Evolutionary conservation across 1,140 invertebrate species (phyloP).

Genomic region (Drosophila cardini): DNA sequence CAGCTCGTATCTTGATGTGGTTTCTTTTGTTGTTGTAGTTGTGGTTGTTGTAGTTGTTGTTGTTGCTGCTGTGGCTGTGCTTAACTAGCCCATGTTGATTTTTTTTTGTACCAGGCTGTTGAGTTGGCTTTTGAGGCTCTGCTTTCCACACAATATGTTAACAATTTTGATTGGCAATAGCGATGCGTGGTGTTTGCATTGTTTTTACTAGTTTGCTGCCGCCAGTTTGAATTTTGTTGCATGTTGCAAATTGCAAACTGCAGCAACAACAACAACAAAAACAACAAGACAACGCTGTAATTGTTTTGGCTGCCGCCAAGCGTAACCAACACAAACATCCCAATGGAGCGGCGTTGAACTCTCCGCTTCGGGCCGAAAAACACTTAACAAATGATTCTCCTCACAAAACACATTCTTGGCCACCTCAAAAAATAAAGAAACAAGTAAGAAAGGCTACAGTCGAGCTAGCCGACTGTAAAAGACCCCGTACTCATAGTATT

Average conservation of each 20-base stretch:
- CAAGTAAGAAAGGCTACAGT: too few species aligned
- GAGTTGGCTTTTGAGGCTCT: slow-evolving; percentile 51
- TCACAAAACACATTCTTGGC: slow-evolving; percentile 51
- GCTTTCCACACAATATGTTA: slow-evolving; percentile 67
- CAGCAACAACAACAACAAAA: slow-evolving; percentile 28
- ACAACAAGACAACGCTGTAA: slow-evolving; percentile 35
- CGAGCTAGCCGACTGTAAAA: too few species aligned
- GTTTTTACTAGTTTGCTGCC: slow-evolving; percentile 45
- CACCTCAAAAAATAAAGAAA: slow-evolving; percentile 7
- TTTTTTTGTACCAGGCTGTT: slow-evolving; percentile 46
- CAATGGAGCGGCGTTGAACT: slow-evolving; percentile 60
- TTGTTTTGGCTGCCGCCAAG: slow-evolving; percentile 57
- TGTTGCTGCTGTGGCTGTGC: slow-evolving; percentile 25
- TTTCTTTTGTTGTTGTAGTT: slow-evolving; percentile 3
- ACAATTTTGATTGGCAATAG: slow-evolving; percentile 69
- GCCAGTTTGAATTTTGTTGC: slow-evolving; percentile 49
- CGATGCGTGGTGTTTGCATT: slow-evolving; percentile 66
- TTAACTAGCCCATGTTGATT: slow-evolving; percentile 34
- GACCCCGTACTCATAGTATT: too few species aligned
- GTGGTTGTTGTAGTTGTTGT: slow-evolving; percentile 13
- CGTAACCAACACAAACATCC: slow-evolving; percentile 52
- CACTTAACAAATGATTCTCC: slow-evolving; percentile 45
- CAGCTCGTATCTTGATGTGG: slow-evolving; percentile 38
- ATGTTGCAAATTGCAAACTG: slow-evolving; percentile 63
- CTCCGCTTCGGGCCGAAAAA: slow-evolving; percentile 26